These are phyloP conservation scores for Zaprionus ghesquierei DNA, from an alignment of 1,140 invertebrate species.

Conservation along the genomic window DNA sequence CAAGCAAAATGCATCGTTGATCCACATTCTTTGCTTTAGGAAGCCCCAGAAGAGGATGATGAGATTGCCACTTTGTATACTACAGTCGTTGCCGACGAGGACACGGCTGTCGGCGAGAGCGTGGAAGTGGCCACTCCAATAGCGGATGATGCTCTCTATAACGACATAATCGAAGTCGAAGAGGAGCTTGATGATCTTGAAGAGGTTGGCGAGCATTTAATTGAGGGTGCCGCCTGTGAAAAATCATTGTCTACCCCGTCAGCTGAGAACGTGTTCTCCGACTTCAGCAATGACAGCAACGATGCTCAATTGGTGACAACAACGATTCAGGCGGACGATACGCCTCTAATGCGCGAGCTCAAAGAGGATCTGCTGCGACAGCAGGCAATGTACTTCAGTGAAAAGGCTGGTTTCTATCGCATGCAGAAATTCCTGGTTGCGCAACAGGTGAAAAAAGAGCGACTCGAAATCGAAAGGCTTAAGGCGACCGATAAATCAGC, in stretches of 20 bases:
- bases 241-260: constrained; percentile 33
- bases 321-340: constrained; percentile 32
- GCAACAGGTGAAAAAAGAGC: constrained; percentile 57
- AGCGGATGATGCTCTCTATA: constrained; percentile 29
- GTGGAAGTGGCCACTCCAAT: constrained; percentile 17
- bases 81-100: constrained; percentile 11
- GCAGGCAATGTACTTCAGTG: constrained; percentile 59
- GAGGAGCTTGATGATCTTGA: constrained; percentile 26
- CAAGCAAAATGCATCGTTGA: not conserved
- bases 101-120: not conserved
- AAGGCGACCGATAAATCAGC: not conserved
- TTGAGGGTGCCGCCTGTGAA: constrained; percentile 6
- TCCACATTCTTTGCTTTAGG: not conserved
- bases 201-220: constrained; percentile 12
- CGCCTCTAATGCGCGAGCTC: constrained; percentile 37
- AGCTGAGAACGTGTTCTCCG: constrained; percentile 15
- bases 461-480: constrained; percentile 45
- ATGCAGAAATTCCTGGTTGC: constrained; percentile 70
- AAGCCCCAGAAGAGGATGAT: constrained; percentile 9
- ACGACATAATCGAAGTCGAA: constrained; percentile 45
- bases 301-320: constrained; percentile 37
- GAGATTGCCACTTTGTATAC: constrained; percentile 12
- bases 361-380: constrained; percentile 60
- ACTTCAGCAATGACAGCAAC: constrained; percentile 36
- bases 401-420: constrained; percentile 63